These are phyloP conservation scores for Pristiophorus japonicus DNA, from an alignment of 2,113 vertebrate genomes.

Conservation along the genomic window DNA sequence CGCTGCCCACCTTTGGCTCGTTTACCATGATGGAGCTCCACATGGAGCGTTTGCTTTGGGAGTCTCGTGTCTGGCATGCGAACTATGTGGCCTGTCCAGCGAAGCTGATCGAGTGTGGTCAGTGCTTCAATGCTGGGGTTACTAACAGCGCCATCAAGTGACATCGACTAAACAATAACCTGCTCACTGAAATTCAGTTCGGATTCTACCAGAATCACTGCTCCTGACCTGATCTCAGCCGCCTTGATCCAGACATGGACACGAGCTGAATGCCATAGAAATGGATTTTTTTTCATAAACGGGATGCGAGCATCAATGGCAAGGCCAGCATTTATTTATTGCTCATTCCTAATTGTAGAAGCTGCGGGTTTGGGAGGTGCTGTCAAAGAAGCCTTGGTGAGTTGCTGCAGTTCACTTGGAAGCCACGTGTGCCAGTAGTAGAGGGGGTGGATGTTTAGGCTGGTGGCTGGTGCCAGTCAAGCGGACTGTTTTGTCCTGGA, in stretches of 20 bases:
- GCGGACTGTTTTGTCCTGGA: not conserved
- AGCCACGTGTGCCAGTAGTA: too few species aligned
- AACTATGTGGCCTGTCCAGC: too few species aligned
- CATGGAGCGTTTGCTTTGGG: too few species aligned
- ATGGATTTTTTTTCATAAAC: not conserved
- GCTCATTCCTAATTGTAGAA: not conserved
- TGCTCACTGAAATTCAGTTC: not conserved
- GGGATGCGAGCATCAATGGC: not conserved
- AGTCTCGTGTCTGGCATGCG: too few species aligned
- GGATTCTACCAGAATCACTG: not conserved
- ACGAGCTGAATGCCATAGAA: not conserved
- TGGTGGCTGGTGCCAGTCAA: not conserved
- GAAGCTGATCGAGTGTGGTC: too few species aligned
- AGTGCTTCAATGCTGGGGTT: too few species aligned
- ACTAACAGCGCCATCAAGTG: not conserved
- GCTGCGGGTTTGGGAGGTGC: not conserved
- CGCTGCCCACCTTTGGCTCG: too few species aligned
- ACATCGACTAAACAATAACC: not conserved
- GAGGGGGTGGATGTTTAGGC: not conserved
- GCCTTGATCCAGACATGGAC: not conserved
- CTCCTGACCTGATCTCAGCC: not conserved
- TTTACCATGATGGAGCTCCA: too few species aligned
- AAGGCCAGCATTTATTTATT: not conserved
- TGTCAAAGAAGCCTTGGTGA: too few species aligned
- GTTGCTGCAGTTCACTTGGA: too few species aligned